Percentiles rank a stretch among this genome's conserved stretches.
Conservation (phyloP, 2,888 invertebrate genomes). For the Ypsolopha sequella region DNA sequence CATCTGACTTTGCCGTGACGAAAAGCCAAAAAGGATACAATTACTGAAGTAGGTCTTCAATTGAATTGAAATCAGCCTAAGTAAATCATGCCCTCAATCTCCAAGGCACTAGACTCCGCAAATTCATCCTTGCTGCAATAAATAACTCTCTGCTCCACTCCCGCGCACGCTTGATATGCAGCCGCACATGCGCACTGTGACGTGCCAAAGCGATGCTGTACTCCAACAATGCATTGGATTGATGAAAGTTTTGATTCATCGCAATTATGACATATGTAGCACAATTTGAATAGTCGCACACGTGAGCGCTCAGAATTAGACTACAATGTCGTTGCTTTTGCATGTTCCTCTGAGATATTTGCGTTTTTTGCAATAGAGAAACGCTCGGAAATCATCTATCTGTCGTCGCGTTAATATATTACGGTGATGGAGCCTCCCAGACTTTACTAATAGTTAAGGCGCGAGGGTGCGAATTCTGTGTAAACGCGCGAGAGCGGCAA, state of each 20-base stretch:
- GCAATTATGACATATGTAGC: background rate
- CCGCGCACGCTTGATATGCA: conserved; percentile 50
- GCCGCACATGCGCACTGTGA: conserved; percentile 49
- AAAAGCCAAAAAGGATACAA: too few species aligned
- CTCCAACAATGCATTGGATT: background rate
- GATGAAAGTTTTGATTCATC: background rate
- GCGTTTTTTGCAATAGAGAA: background rate
- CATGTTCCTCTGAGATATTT: background rate
- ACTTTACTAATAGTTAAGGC: background rate
- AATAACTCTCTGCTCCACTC: conserved; percentile 59
- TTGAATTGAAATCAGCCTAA: background rate
- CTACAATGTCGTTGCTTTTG: too few species aligned
- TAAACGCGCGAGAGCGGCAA: conserved; percentile 50
- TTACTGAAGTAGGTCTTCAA: too few species aligned
- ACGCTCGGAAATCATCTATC: conserved; percentile 2
- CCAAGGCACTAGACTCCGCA: too few species aligned
- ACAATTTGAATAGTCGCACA: too few species aligned
- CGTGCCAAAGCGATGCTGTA: conserved; percentile 44
- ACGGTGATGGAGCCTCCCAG: background rate
- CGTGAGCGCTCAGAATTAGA: too few species aligned
- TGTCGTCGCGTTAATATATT: conserved; percentile 1
- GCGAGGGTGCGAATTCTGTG: conserved; percentile 3
- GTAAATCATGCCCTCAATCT: too few species aligned
- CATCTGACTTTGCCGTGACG: too few species aligned
- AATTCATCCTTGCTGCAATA: conserved; percentile 26